Evolutionary conservation across 2,797 vertebrate genomes (phyloP).

Genomic region (Pteropus rufus): DNA sequence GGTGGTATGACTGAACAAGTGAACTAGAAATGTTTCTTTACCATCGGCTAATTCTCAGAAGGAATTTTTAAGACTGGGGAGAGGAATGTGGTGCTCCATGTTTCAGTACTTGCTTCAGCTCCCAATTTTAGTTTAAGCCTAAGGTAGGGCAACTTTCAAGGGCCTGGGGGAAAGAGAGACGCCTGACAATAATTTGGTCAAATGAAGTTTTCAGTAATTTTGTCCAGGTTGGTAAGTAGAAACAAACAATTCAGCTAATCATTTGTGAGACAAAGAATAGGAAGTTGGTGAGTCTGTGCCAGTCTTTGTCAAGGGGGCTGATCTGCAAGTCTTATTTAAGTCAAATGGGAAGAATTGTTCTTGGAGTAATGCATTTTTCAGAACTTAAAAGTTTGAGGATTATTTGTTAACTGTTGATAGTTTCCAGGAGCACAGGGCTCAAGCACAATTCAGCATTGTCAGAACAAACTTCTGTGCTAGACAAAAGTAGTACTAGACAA

Average conservation of each 20-base stretch:
- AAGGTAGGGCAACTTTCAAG: background rate
- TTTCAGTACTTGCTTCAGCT: background rate
- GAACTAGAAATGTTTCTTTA: background rate
- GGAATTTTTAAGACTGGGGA: background rate
- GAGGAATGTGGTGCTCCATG: background rate
- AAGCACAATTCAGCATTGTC: background rate
- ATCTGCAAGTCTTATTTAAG: background rate
- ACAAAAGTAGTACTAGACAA: background rate
- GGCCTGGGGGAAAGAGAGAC: background rate
- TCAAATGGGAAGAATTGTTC: background rate
- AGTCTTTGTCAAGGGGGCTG: background rate
- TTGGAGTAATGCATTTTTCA: background rate
- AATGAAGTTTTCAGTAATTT: background rate
- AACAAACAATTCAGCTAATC: background rate
- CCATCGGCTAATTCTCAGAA: background rate
- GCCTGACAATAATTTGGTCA: background rate
- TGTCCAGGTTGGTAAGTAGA: background rate
- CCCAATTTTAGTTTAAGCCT: background rate
- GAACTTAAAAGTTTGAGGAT: too few relatives aligned
- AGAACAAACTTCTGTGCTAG: background rate
- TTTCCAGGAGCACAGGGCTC: background rate
- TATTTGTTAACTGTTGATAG: background rate
- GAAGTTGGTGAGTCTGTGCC: background rate
- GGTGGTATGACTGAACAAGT: background rate
- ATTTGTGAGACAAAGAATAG: background rate